Conservation (phyloP, 1,140 invertebrate species). For the Melitaea cinxia region DNA sequence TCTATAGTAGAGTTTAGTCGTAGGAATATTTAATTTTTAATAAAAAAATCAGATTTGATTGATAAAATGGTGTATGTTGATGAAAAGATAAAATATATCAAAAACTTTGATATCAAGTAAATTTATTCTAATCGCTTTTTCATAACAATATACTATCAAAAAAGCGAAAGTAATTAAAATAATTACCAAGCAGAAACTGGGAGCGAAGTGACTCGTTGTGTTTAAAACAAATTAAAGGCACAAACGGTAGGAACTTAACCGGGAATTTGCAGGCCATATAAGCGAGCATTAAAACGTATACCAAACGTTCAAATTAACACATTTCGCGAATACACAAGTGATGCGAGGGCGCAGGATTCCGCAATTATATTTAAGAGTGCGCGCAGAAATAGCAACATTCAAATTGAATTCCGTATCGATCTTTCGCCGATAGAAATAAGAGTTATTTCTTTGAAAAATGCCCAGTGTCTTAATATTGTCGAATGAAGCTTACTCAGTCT, state of each 20-base stretch:
- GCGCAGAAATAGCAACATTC: constrained; percentile 15
- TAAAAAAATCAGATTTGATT: too few species aligned
- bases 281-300: constrained; percentile 53
- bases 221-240: constrained; percentile 44
- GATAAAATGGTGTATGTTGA: too few species aligned
- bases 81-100: too few species aligned
- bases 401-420: not conserved
- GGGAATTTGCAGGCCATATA: constrained; percentile 64
- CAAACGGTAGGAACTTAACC: constrained; percentile 40
- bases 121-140: too few species aligned
- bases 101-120: too few species aligned
- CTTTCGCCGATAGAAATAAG: constrained; percentile 15
- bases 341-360: constrained; percentile 47
- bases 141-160: too few species aligned
- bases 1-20: too few species aligned
- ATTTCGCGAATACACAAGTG: constrained; percentile 58
- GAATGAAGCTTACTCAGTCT: constrained; percentile 51
- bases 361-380: constrained; percentile 66
- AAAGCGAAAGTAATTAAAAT: too few species aligned
- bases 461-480: constrained; percentile 24
- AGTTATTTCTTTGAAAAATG: constrained; percentile 23
- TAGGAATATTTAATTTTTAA: too few species aligned
- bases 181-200: too few species aligned
- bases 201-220: not conserved
- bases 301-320: constrained; percentile 70